Conservation (phyloP, 1,140 invertebrate species). For the Scaptomyza hsui region DNA sequence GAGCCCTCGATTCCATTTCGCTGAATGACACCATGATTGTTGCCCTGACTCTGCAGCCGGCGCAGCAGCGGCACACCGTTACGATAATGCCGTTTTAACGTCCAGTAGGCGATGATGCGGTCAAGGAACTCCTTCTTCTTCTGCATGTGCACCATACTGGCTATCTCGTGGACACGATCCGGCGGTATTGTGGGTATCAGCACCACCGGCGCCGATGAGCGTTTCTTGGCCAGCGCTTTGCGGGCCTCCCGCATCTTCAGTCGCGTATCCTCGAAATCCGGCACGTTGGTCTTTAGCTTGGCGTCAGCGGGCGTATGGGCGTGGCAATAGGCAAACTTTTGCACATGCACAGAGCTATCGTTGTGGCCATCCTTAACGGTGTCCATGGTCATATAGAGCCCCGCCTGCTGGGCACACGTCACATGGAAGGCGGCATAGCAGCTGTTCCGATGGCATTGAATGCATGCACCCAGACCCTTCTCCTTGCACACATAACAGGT, state of each 20-base stretch:
- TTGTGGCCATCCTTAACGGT: slow-evolving; percentile 91
- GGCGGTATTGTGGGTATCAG: slow-evolving; percentile 97
- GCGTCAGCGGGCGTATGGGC: slow-evolving; percentile 94
- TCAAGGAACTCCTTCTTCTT: slow-evolving; percentile 95
- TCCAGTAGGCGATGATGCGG: slow-evolving; percentile 96
- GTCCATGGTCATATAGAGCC: slow-evolving; percentile 98
- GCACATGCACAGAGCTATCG: slow-evolving; percentile 90
- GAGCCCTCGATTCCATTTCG: slow-evolving; percentile 84
- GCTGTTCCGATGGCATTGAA: slow-evolving; percentile 98
- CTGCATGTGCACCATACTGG: slow-evolving; percentile 87
- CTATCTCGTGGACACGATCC: slow-evolving; percentile 94
- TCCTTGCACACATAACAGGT: slow-evolving; percentile 99
- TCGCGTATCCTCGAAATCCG: slow-evolving; percentile 79
- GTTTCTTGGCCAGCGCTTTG: slow-evolving; percentile 91
- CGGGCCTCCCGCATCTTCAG: slow-evolving; percentile 91
- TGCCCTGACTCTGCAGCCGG: slow-evolving; percentile 91
- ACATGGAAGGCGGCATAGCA: slow-evolving; percentile 99
- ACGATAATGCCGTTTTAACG: slow-evolving; percentile 96
- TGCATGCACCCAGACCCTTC: slow-evolving; percentile 96
- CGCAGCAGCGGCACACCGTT: slow-evolving; percentile 97
- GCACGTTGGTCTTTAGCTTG: slow-evolving; percentile 73
- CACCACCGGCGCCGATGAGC: slow-evolving; percentile 94
- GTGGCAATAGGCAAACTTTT: slow-evolving; percentile 98
- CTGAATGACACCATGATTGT: slow-evolving; percentile 84
- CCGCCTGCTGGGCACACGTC: slow-evolving; percentile 98